Evolutionary conservation across 2,113 vertebrate genomes (phyloP), one percentile per base, ranked within the genome.

Genomic region (Sakesphorus luctuosus): DNA sequence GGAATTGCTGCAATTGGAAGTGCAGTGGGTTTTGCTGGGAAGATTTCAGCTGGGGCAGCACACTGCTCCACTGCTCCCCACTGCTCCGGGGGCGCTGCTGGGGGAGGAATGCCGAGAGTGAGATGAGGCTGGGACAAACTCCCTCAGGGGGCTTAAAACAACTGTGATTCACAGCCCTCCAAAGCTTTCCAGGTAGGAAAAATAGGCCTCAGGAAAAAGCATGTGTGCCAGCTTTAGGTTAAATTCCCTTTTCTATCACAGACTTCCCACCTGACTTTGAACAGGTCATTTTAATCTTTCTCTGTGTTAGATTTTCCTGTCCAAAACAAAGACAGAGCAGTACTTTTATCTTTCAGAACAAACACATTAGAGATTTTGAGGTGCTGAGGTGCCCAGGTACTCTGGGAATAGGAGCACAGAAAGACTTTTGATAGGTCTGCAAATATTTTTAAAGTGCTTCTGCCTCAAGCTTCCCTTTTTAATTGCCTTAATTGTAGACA

Each of bases 361-460:
- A 94, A 88, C 72, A 82, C 78, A 40, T 94, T 82, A 79, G 84
- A 93, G 71, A 91, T 92, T 93, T 91, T 89, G 84, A 95, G 84
- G 77, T 93, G 73, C 56, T 90, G 84, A 94, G 66, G 66, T 91
- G 36, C 55, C 62, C 58, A 66, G 40, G 40, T 90, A 43, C 84
- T 73, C 71, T 80, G 89, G 91, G 82, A 96, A 93, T 62, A 87
- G 71, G 74, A 47, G 71, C 78, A 84, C 38, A 69, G 50, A 80
- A 90, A 84, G 46, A 77, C 76, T 81, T 94, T 77, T 90, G 72
- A 86, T 73, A 85, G 44, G 47, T 95, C 58, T 96, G 59, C 89
- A 96, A 96, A 95, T 96, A 93, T 94, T 95, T 94, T 94, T 89
- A 55, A 82, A 89, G 66, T 46, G 47, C 55, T 93, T 94, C 78